phyloP scores from a whole-genome alignment of 2,888 invertebrate species.

The Gari tellinella region DNA sequence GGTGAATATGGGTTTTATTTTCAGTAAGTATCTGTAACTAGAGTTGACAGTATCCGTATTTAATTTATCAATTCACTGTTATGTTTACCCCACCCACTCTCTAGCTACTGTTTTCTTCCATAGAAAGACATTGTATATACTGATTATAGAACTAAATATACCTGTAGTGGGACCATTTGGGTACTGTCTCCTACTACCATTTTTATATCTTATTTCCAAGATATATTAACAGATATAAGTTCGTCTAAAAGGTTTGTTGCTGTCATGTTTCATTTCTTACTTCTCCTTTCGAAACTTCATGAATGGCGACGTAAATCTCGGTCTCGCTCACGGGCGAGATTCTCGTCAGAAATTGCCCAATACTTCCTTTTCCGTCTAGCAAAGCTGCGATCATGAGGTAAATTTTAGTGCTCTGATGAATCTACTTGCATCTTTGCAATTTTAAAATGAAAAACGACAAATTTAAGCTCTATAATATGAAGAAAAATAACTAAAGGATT shows the following conservation, averaged over 20 bases:
- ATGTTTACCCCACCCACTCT: slow-evolving; percentile 48
- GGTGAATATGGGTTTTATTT: too few relatives aligned
- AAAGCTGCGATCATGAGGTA: slow-evolving; percentile 66
- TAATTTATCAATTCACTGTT: too few relatives aligned
- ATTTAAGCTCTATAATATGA: too few relatives aligned
- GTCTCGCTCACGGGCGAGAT: slow-evolving; percentile 5
- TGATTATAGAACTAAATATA: slow-evolving; percentile 40
- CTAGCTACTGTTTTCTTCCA: background rate
- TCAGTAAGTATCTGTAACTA: too few relatives aligned
- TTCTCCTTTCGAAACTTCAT: slow-evolving; percentile 12
- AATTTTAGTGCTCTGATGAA: background rate
- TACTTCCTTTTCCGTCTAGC: slow-evolving; percentile 64
- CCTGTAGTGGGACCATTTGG: slow-evolving; percentile 74
- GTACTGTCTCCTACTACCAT: slow-evolving; percentile 76
- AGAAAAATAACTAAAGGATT: too few relatives aligned
- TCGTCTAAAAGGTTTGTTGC: background rate
- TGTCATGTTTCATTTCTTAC: background rate
- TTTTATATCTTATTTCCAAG: slow-evolving; percentile 1
- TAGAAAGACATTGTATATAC: background rate
- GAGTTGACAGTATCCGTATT: too few relatives aligned
- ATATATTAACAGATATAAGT: background rate
- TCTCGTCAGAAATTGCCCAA: background rate
- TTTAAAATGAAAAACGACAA: too few relatives aligned
- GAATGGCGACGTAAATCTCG: slow-evolving; percentile 29
- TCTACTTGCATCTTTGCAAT: background rate